Conservation (phyloP, 2,113 vertebrate species). For the Triplophysa rosa region DNA sequence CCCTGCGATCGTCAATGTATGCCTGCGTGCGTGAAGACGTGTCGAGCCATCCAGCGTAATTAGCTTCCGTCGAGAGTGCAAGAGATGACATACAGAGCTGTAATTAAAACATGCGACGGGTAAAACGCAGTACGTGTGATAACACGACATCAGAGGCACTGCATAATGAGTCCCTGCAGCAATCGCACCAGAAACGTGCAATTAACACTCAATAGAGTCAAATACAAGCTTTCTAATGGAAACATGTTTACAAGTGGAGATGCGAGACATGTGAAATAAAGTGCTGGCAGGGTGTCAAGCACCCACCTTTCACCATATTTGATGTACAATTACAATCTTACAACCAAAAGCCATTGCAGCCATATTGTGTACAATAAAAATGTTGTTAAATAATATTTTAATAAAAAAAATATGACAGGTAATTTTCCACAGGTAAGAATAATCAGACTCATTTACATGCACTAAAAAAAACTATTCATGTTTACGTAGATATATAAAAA, state of each 20-base stretch:
- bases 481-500: too few species aligned
- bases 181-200: constrained; percentile 59
- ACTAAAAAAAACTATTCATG: too few species aligned
- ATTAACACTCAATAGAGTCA: constrained; percentile 53
- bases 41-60: constrained; percentile 31
- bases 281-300: too few species aligned
- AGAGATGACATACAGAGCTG: constrained; percentile 46
- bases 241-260: constrained; percentile 25
- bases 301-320: too few species aligned
- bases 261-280: not conserved
- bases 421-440: too few species aligned
- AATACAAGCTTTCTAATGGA: constrained; percentile 29
- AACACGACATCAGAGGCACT: constrained; percentile 49
- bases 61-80: constrained; percentile 47
- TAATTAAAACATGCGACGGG: constrained; percentile 63
- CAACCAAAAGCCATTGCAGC: too few species aligned
- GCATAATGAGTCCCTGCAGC: constrained; percentile 54
- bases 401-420: too few species aligned
- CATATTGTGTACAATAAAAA: too few species aligned
- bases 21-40: not conserved
- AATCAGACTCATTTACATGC: too few species aligned
- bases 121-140: constrained; percentile 59
- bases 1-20: constrained; percentile 20
- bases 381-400: too few species aligned
- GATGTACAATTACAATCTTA: too few species aligned